These are phyloP conservation scores for Drosophila malerkotliana DNA, from an alignment of 1,140 invertebrate species.

Conservation along the genomic window DNA sequence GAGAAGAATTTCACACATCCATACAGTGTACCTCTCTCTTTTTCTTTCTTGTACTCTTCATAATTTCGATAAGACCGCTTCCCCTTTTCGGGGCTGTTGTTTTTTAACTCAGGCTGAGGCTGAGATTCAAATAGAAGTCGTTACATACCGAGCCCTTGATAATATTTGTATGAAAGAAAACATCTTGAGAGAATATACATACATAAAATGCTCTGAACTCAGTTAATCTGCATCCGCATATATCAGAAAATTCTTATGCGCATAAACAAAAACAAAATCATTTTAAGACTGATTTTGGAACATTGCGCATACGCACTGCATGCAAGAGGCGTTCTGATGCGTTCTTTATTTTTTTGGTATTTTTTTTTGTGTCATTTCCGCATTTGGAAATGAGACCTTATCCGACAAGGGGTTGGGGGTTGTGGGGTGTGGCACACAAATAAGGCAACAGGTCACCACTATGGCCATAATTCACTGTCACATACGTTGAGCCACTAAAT, in stretches of 20 bases:
- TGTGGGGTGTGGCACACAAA: slow-evolving; percentile 3
- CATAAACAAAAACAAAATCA: slow-evolving; percentile 54
- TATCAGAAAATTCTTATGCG: slow-evolving; percentile 19
- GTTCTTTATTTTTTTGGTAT: background rate
- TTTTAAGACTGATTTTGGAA: background rate
- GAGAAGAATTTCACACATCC: background rate
- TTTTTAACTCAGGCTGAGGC: slow-evolving; percentile 14
- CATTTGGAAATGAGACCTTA: slow-evolving; percentile 15
- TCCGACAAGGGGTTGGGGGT: background rate
- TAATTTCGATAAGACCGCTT: slow-evolving; percentile 12
- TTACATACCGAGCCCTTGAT: slow-evolving; percentile 23
- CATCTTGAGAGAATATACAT: slow-evolving; percentile 1
- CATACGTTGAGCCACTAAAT: slow-evolving; percentile 41
- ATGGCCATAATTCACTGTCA: slow-evolving; percentile 44
- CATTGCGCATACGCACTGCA: slow-evolving; percentile 52
- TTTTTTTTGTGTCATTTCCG: slow-evolving; percentile 39
- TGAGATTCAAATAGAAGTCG: slow-evolving; percentile 2
- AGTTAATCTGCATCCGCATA: slow-evolving; percentile 10
- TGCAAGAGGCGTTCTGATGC: slow-evolving; percentile 17
- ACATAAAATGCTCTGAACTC: slow-evolving; percentile 5
- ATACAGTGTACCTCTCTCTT: background rate
- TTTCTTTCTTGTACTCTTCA: slow-evolving; percentile 2
- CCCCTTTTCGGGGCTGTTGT: slow-evolving; percentile 1
- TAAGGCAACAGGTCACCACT: slow-evolving; percentile 51
- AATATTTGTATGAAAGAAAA: slow-evolving; percentile 1